Evolutionary conservation across 1,140 invertebrate species (phyloP).

Genomic region (Caerostris darwini): DNA sequence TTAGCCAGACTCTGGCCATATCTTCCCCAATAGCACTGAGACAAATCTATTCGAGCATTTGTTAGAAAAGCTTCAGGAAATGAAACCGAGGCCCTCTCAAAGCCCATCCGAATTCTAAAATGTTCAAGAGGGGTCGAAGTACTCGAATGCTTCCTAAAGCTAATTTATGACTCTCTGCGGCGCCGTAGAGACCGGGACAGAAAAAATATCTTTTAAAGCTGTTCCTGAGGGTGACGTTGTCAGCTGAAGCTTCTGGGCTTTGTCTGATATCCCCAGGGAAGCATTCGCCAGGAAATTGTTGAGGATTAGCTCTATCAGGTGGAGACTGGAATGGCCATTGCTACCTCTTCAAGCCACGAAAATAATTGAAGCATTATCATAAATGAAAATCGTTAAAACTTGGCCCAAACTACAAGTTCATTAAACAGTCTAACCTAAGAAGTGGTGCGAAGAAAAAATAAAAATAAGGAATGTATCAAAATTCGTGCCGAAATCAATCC

Average conservation of each 20-base stretch:
- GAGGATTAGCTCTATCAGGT: conserved; percentile 49
- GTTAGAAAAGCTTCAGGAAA: neutral
- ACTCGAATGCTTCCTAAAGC: conserved; percentile 27
- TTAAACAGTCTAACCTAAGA: neutral
- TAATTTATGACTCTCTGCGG: conserved; percentile 28
- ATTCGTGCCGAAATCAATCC: conserved; percentile 19
- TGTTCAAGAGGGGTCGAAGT: neutral
- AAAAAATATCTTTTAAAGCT: conserved; percentile 55
- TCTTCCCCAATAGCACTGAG: neutral
- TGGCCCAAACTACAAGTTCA: conserved; percentile 15
- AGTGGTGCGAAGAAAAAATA: too few species aligned
- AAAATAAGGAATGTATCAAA: neutral
- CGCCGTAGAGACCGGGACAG: conserved; percentile 7
- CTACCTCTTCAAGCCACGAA: neutral
- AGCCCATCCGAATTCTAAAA: neutral
- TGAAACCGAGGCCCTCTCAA: neutral
- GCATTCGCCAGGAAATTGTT: conserved; percentile 52
- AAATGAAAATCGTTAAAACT: conserved; percentile 13
- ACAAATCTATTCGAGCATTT: neutral
- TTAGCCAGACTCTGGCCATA: neutral
- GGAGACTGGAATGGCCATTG: neutral
- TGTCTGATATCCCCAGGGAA: conserved; percentile 38
- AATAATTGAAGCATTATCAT: conserved; percentile 8
- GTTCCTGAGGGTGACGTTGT: conserved; percentile 49
- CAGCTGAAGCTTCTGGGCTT: conserved; percentile 35